phyloP scores from a whole-genome alignment of 2,113 vertebrate species.

The Ploceus nigricollis region DNA sequence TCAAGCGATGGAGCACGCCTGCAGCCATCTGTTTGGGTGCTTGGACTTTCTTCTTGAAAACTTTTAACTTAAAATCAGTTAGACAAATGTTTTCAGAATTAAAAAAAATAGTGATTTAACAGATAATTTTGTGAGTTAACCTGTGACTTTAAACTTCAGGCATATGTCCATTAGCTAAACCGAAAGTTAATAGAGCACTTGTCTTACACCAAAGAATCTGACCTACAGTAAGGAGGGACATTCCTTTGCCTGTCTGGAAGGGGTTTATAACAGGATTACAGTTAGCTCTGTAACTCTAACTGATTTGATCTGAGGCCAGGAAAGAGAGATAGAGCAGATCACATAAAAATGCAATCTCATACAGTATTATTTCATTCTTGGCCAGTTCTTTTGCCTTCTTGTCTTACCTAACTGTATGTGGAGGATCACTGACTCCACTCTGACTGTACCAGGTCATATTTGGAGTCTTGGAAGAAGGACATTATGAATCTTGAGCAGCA shows the following conservation, averaged over 20 bases:
- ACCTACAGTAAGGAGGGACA: not conserved
- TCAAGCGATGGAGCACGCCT: not conserved
- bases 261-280: not conserved
- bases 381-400: not conserved
- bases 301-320: not conserved
- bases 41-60: not conserved
- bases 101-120: not conserved
- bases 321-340: not conserved
- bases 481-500: not conserved
- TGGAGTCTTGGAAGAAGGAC: not conserved
- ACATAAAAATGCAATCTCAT: not conserved
- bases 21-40: not conserved
- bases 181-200: not conserved
- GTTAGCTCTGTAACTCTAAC: not conserved
- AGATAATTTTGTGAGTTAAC: not conserved
- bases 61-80: not conserved
- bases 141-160: not conserved
- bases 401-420: not conserved
- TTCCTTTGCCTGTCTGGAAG: not conserved
- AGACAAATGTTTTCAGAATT: not conserved
- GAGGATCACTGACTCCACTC: not conserved
- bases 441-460: not conserved
- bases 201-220: not conserved
- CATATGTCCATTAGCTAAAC: not conserved
- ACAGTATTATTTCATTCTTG: not conserved